phyloP scores from a whole-genome alignment of 2,113 vertebrate genomes.

The Crocuta crocuta region DNA sequence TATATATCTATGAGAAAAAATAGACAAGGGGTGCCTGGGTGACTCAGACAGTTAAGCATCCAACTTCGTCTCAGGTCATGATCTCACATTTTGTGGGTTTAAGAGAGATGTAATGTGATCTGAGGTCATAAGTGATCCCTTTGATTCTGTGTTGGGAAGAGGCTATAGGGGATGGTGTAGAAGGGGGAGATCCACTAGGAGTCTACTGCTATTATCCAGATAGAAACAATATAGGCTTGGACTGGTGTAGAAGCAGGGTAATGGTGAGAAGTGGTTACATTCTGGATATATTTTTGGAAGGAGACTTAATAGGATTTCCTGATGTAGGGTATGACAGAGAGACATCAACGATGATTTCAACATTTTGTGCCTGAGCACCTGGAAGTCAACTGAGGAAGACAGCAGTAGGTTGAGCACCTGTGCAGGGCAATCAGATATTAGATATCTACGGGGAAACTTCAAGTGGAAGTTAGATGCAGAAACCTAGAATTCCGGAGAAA shows the following conservation, averaged over 20 bases:
- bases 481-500: not conserved
- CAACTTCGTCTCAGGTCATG: no score
- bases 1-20: not conserved
- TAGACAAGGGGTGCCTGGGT: not conserved
- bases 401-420: not conserved
- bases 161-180: fast-evolving
- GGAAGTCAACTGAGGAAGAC: not conserved
- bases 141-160: not conserved
- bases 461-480: not conserved
- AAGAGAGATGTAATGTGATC: not conserved
- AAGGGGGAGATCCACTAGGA: not conserved
- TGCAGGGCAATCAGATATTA: not conserved
- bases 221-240: not conserved
- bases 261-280: not conserved
- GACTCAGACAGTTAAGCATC: no score
- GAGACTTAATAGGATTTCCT: not conserved
- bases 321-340: not conserved
- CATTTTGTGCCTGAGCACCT: not conserved
- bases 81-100: no score
- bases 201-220: not conserved
- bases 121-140: not conserved
- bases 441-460: not conserved
- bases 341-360: not conserved
- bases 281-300: not conserved
- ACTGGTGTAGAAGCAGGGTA: not conserved